A percentile compares a stretch with the other conserved stretches of the same genome.
phyloP scores from a whole-genome alignment of 2,797 vertebrate species.

The Antrozous pallidus region DNA sequence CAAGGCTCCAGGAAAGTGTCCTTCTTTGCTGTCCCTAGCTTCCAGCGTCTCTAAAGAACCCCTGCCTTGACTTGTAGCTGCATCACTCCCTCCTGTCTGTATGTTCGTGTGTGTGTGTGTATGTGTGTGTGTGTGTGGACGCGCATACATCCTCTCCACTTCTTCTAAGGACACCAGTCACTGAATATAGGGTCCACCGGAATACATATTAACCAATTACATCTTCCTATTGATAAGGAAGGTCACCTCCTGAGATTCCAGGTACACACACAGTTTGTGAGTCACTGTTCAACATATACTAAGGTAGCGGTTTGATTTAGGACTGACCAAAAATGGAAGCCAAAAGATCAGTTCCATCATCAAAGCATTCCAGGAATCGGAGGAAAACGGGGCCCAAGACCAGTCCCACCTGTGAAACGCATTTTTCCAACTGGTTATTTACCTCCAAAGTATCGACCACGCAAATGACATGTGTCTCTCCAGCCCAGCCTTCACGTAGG shows the following conservation, averaged over 20 bases:
- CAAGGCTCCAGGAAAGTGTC: neutral
- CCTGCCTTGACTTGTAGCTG: neutral
- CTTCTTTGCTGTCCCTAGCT: neutral
- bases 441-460: neutral
- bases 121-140: neutral
- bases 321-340: neutral
- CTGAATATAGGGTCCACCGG: neutral
- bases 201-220: neutral
- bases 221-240: neutral
- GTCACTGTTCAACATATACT: neutral
- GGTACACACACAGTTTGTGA: neutral
- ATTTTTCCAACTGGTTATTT: neutral
- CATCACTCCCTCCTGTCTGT: too few relatives aligned
- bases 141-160: accelerated
- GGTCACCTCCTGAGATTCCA: neutral
- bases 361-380: neutral
- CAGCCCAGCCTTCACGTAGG: neutral
- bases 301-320: neutral
- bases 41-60: neutral
- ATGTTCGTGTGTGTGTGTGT: neutral
- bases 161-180: neutral
- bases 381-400: neutral
- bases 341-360: neutral
- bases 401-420: neutral
- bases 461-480: neutral